Conservation (phyloP, 2,113 vertebrate genomes). For the Ranitomeya variabilis region DNA sequence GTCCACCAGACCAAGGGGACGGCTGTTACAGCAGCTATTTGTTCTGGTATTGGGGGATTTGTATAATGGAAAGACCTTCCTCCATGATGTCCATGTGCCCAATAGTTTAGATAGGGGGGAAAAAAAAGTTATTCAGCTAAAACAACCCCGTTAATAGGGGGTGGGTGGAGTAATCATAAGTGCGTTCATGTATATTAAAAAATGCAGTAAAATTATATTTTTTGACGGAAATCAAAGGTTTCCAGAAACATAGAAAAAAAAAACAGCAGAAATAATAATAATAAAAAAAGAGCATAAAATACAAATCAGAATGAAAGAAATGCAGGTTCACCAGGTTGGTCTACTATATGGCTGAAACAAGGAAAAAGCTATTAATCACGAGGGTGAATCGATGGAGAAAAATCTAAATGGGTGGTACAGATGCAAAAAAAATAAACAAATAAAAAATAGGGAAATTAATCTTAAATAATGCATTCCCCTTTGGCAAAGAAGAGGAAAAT, state of each 20-base stretch:
- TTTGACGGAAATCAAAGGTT: background rate
- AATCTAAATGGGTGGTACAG: background rate
- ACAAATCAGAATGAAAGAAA: slow-evolving; percentile 4
- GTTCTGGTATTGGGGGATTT: too few species aligned
- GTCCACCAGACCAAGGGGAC: too few species aligned
- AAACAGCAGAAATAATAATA: background rate
- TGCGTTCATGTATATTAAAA: background rate
- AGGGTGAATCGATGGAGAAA: slow-evolving; percentile 24
- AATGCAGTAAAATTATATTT: background rate
- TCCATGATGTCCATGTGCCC: too few species aligned
- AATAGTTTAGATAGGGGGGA: too few species aligned
- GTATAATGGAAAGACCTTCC: too few species aligned
- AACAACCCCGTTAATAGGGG: too few species aligned
- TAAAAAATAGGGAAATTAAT: background rate
- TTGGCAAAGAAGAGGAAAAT: background rate
- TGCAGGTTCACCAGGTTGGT: slow-evolving; percentile 24
- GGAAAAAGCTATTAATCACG: slow-evolving; percentile 5
- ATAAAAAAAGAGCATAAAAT: background rate
- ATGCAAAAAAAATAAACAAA: slow-evolving; percentile 2
- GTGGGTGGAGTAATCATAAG: too few species aligned
- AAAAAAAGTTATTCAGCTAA: too few species aligned
- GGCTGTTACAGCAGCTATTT: too few species aligned
- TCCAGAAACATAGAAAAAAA: background rate
- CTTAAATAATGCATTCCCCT: background rate
- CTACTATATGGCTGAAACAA: background rate